Base-by-base conservation (phyloP, 2,888 invertebrate species). In the Calameuta idolon region DNA sequence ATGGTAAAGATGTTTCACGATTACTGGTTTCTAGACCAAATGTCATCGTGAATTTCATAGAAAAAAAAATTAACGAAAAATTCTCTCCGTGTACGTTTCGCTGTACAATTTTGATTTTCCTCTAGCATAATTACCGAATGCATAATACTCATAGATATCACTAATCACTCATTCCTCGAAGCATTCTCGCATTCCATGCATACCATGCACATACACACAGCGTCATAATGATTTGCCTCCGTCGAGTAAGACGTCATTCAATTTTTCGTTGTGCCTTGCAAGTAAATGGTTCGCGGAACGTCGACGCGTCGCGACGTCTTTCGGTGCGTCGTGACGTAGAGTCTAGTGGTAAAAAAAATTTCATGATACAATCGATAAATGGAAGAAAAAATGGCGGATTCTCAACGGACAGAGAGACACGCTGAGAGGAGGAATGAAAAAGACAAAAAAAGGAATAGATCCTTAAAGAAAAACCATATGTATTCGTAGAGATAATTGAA, bases 231-330 rank as follows among this genome's bases (percentile, higher is more conserved):
- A 55, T 55, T 23, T 55, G 23, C 55, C 23, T 23, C 55, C 55
- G 55, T 55, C 55, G 9, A 23, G 55, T 55, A 55, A 55, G 23
- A 55, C 9, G 55, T 55, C 34, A 69, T 69, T 76, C 73, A 76
- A 73, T 76, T 76, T 76, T 76, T 76, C 76, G 76, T 76, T 76
- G 76, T 76, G 76, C 71, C 73, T 76, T 73, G 76, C 73, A 40
- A 76, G 37, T 76, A 73, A 73, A 76, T 31, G 31, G 31, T 12
- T 30, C 33, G 71, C 71, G 71, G 23, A 71, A 12, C 71, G 71
- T 71, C 33, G 23, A 55, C 23, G 23, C 55, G 55, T 55, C 55
- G 55, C 15, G 55, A 55, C 55, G 55, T 23, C 55, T 23, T 55
- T 55, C 23, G 55, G 23, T 55, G 55, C 55, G 55, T 23, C 9